phyloP scores from a whole-genome alignment of 2,113 vertebrate species.

The Myotis davidii region DNA sequence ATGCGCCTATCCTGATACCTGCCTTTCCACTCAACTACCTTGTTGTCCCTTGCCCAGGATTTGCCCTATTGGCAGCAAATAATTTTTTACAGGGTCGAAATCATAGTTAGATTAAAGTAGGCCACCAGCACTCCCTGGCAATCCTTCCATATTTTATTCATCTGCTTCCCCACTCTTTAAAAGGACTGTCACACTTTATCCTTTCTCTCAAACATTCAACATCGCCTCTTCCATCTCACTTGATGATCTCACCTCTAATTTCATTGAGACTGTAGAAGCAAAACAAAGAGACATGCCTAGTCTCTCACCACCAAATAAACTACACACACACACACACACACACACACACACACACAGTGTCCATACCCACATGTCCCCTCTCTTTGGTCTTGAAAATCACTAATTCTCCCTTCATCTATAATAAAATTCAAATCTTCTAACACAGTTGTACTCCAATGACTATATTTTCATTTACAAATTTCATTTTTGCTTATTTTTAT shows the following conservation, averaged over 20 bases:
- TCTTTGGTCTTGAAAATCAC: background rate
- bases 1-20: background rate
- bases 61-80: background rate
- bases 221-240: background rate
- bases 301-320: background rate
- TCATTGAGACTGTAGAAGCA: background rate
- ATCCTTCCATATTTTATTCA: background rate
- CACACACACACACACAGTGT: background rate
- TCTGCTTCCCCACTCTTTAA: background rate
- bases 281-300: background rate
- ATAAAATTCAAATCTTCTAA: background rate
- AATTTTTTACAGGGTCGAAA: background rate
- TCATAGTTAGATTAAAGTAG: background rate
- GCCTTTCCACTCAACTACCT: background rate
- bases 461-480: background rate
- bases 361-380: background rate
- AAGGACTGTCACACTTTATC: background rate
- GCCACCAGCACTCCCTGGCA: background rate
- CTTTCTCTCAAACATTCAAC: background rate
- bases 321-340: background rate
- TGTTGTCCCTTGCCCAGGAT: background rate
- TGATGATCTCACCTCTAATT: background rate
- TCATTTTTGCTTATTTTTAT: constrained; percentile 35
- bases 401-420: background rate
- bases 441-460: background rate